These are phyloP conservation scores for Amniataba percoides DNA, from an alignment of 2,797 vertebrate species.

Conservation along the genomic window DNA sequence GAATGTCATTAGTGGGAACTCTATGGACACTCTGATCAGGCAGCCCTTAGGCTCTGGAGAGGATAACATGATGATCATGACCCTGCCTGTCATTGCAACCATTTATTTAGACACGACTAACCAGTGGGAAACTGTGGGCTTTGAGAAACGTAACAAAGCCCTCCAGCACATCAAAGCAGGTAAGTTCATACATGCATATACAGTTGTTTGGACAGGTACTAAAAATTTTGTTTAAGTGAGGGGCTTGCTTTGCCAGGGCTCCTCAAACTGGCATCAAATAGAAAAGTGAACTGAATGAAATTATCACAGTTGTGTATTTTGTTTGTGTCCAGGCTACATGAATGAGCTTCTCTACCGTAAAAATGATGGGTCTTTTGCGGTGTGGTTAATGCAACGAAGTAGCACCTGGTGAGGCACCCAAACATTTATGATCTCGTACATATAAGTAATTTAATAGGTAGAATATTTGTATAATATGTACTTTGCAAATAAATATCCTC, in stretches of 20 bases:
- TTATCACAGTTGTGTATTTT: background rate
- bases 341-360: slow-evolving; percentile 83
- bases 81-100: slow-evolving; percentile 87
- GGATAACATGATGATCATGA: slow-evolving; percentile 86
- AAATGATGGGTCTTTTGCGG: slow-evolving; percentile 78
- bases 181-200: slow-evolving; percentile 48
- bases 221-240: background rate
- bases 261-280: background rate
- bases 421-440: background rate
- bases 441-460: background rate
- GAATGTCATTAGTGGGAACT: slow-evolving; percentile 78
- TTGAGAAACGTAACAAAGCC: slow-evolving; percentile 74
- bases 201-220: background rate
- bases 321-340: slow-evolving; percentile 78
- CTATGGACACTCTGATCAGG: slow-evolving; percentile 85
- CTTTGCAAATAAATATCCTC: background rate
- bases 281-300: background rate
- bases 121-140: slow-evolving; percentile 87
- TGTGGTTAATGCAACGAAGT: background rate
- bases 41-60: slow-evolving; percentile 87
- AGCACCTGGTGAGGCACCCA: slow-evolving; percentile 87
- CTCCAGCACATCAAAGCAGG: slow-evolving; percentile 83
- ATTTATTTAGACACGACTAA: slow-evolving; percentile 88
- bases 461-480: no score
- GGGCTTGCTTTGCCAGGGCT: no score